A percentile compares a stretch with the other conserved stretches of the same genome.
Evolutionary conservation across 2,113 vertebrate genomes (phyloP).

Genomic region (Burhinus oedicnemus): DNA sequence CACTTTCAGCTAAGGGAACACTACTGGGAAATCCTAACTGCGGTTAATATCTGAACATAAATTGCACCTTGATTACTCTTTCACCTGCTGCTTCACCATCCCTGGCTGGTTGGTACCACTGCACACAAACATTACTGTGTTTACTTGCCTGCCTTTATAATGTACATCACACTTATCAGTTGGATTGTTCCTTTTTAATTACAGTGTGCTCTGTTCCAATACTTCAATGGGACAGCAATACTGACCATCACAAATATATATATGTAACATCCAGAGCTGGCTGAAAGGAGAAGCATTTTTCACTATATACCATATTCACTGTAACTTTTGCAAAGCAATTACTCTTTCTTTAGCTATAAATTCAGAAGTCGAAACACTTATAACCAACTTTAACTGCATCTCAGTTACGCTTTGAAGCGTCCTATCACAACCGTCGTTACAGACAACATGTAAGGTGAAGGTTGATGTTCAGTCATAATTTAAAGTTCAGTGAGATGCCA

Average conservation of each 20-base stretch:
- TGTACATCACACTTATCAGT: constrained; percentile 21
- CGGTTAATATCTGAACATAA: constrained; percentile 43
- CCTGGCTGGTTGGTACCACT: not conserved
- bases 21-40: not conserved
- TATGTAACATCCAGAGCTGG: not conserved
- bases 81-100: not conserved
- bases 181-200: constrained; percentile 55
- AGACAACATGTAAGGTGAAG: not conserved
- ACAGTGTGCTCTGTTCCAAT: not conserved
- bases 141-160: constrained; percentile 55
- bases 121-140: constrained; percentile 33
- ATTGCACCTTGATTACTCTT: constrained; percentile 28
- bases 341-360: not conserved
- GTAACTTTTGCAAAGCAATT: not conserved
- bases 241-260: not conserved
- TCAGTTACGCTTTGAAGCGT: not conserved
- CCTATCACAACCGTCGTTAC: not conserved
- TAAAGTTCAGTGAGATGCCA: not conserved
- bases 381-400: not conserved
- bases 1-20: not conserved
- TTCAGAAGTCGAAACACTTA: not conserved
- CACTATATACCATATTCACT: not conserved
- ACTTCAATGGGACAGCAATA: constrained; percentile 4
- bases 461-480: not conserved
- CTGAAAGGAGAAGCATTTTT: not conserved